These are phyloP conservation scores for Pempheris klunzingeri DNA, from an alignment of 2,797 vertebrate genomes.

Conservation along the genomic window DNA sequence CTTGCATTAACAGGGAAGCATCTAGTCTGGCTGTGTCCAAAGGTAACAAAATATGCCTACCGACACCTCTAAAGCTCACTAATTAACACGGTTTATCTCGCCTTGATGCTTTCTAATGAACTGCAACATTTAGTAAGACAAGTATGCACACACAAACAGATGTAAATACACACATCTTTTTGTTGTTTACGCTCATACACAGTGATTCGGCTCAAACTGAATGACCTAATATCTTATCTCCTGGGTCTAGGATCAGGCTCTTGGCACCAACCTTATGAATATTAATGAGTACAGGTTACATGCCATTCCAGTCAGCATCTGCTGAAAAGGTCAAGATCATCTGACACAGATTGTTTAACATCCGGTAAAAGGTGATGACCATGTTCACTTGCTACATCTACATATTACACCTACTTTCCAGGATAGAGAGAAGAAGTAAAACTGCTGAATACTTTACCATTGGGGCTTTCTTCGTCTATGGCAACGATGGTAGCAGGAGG, in stretches of 20 bases:
- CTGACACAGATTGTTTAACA: conserved; percentile 45
- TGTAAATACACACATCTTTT: too few relatives aligned
- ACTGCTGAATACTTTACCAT: conserved; percentile 86
- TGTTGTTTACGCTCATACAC: conserved; percentile 6
- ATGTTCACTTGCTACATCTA: neutral
- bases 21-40: neutral
- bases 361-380: neutral
- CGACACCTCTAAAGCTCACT: neutral
- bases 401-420: neutral
- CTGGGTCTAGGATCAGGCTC: conserved; percentile 23
- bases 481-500: conserved; percentile 98
- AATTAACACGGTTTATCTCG: neutral
- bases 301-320: conserved; percentile 38
- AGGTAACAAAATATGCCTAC: conserved; percentile 6
- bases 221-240: conserved; percentile 13
- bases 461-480: conserved; percentile 97
- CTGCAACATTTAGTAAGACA: neutral
- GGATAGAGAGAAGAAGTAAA: conserved; percentile 16
- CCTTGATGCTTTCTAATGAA: neutral
- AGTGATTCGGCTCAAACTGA: conserved; percentile 4
- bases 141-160: neutral
- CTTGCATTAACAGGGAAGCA: neutral
- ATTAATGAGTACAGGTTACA: conserved; percentile 56
- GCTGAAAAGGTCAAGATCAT: conserved; percentile 53
- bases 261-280: conserved; percentile 38